phyloP scores from a whole-genome alignment of 2,888 invertebrate genomes.

The Oligia latruncula region DNA sequence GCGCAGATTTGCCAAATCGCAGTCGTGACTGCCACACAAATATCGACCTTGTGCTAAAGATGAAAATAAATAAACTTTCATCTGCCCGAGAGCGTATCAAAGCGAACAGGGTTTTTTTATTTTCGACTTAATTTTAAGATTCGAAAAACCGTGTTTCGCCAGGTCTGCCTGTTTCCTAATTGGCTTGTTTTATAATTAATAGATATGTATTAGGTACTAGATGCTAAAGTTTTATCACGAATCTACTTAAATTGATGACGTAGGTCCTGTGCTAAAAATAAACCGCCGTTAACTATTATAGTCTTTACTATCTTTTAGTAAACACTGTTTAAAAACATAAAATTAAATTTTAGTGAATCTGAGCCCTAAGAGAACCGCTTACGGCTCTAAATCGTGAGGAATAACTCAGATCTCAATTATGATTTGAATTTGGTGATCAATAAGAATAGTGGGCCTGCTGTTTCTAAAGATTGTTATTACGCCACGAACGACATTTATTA shows the following conservation, averaged over 20 bases:
- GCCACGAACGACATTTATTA: not conserved
- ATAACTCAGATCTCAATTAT: not conserved
- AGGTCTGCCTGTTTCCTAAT: not conserved
- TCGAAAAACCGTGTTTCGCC: not conserved
- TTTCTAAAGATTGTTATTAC: not conserved
- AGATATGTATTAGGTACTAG: not conserved
- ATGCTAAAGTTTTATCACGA: slow-evolving; percentile 5
- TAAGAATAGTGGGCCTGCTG: too few species aligned
- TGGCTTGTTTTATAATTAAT: not conserved
- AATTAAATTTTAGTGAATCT: not conserved
- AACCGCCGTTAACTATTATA: not conserved
- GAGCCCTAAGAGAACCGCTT: not conserved
- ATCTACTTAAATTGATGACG: slow-evolving; percentile 4
- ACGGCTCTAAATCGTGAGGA: not conserved
- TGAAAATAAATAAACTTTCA: not conserved
- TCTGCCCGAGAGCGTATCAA: not conserved
- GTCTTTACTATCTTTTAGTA: not conserved
- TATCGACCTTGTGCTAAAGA: not conserved
- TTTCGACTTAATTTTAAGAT: not conserved
- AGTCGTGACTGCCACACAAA: not conserved
- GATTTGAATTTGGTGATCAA: not conserved
- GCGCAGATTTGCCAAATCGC: not conserved
- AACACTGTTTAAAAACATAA: not conserved
- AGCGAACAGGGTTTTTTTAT: not conserved
- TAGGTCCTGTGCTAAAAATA: not conserved